Evolutionary conservation across 53 echinoderm and acorn worm genomes (phyloP).

Genomic region (Actinopyga echinites): DNA sequence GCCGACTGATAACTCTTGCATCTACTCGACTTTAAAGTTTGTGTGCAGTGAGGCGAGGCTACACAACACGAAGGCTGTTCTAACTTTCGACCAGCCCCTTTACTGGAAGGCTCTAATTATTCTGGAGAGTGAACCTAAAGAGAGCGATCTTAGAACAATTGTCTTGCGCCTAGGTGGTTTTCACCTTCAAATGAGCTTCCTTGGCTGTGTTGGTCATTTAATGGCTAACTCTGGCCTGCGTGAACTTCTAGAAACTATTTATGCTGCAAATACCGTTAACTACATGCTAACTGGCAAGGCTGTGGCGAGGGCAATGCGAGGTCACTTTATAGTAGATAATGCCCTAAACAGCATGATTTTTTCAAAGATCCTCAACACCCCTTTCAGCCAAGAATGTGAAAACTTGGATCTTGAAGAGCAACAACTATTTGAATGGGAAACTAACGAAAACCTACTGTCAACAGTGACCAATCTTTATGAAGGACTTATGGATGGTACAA

Average conservation of each 20-base stretch:
- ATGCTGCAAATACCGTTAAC: slow-evolving; percentile 44
- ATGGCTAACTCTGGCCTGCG: slow-evolving; percentile 47
- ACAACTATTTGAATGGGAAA: background rate
- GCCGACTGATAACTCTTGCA: slow-evolving; percentile 44
- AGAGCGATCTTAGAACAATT: slow-evolving; percentile 37
- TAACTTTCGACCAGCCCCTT: slow-evolving; percentile 66
- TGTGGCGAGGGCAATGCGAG: slow-evolving; percentile 41
- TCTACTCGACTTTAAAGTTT: slow-evolving; percentile 50
- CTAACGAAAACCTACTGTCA: background rate
- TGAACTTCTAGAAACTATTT: slow-evolving; percentile 38
- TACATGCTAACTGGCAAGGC: slow-evolving; percentile 62
- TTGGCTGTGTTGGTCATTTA: slow-evolving; percentile 48
- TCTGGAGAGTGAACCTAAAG: background rate
- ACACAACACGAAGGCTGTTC: slow-evolving; percentile 37
- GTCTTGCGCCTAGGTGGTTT: slow-evolving; percentile 58
- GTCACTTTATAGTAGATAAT: slow-evolving; percentile 49
- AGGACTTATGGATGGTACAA: too few relatives aligned
- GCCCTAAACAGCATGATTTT: slow-evolving; percentile 44
- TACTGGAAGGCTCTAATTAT: slow-evolving; percentile 56
- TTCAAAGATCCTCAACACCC: background rate
- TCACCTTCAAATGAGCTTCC: slow-evolving; percentile 64
- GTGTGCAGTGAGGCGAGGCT: slow-evolving; percentile 34
- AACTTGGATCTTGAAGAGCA: background rate
- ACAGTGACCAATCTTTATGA: background rate
- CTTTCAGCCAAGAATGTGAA: background rate